Base-by-base conservation (phyloP, 2,888 invertebrate species). In the Ecliptopera silaceata region DNA sequence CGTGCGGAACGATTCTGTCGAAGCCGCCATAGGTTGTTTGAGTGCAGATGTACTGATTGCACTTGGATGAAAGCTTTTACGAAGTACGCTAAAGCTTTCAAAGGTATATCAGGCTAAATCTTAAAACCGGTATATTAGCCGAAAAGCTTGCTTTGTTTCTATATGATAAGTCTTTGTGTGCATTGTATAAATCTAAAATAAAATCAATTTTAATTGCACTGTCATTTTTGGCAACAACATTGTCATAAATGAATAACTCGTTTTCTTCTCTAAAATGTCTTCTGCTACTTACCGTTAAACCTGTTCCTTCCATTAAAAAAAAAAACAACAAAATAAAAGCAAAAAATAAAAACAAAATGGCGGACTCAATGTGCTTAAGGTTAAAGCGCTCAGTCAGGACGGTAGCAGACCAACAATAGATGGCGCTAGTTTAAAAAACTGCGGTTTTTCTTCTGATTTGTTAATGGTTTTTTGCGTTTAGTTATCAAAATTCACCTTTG, bases 301-400 rank as follows among this genome's bases (percentile, higher is more conserved):
- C 20, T 20, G 20, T 15, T 12, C 32, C 29, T 49, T 20, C 18
- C 31, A 31, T 48, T 34, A 36, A 22, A 47, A 38, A 42, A 41
- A n/a, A 42, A 17, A 17, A 17, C 42, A n/a, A n/a, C n/a, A n/a
- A n/a, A n/a, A n/a, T n/a, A n/a, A n/a, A 26, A 26, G 26, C 26
- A 26, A 53, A 59, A 42, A n/a, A 62, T 49, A 56, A 50, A 48
- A 46, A 39, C 36, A 38, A 32, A 57, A 52, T 47, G 44, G 36
- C 38, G 39, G 18, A 39, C 31, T 34, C 47, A 55, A 60, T 41
- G 54, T 61, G 66, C 46, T 64, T n/a, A n/a, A n/a, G n/a, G n/a
- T n/a, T n/a, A n/a, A n/a, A n/a, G n/a, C n/a, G n/a, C n/a, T n/a
- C n/a, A n/a, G n/a, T n/a, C n/a, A n/a, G n/a, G n/a, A n/a, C n/a